These are phyloP conservation scores for Microtus oregoni DNA, from an alignment of 2,113 vertebrate genomes.

Conservation along the genomic window DNA sequence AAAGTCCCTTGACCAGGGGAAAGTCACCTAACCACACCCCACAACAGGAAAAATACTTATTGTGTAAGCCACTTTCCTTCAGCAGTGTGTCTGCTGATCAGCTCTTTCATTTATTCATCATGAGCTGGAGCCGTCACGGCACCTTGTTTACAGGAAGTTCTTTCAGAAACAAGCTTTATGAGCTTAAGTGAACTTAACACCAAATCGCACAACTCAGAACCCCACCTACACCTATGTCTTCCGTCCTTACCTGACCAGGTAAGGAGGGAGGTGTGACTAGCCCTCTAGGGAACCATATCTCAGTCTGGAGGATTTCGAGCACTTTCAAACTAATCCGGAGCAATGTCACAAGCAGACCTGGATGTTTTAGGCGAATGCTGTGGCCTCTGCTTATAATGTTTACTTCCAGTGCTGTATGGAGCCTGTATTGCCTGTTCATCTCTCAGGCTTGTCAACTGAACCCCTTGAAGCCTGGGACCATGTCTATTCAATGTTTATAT, in stretches of 20 bases:
- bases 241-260: neutral
- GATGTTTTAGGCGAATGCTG: conserved; percentile 20
- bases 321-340: conserved; percentile 70
- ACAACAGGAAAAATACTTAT: conserved; percentile 66
- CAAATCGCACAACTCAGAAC: conserved; percentile 78
- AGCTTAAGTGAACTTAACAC: conserved; percentile 82
- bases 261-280: neutral
- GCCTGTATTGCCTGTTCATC: neutral
- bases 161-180: conserved; percentile 81
- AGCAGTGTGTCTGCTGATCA: conserved; percentile 66
- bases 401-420: neutral
- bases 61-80: conserved; percentile 79
- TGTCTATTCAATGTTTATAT: neutral
- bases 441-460: neutral
- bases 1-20: conserved; percentile 71
- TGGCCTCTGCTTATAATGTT: neutral
- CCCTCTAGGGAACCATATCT: neutral
- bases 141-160: conserved; percentile 84
- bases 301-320: conserved; percentile 81
- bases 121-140: conserved; percentile 69
- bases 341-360: conserved; percentile 61
- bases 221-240: conserved; percentile 6
- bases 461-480: conserved; percentile 45
- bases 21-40: conserved; percentile 76
- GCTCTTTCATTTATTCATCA: conserved; percentile 76